phyloP scores from a whole-genome alignment of 2,113 vertebrate species.

The Cynoglossus semilaevis region DNA sequence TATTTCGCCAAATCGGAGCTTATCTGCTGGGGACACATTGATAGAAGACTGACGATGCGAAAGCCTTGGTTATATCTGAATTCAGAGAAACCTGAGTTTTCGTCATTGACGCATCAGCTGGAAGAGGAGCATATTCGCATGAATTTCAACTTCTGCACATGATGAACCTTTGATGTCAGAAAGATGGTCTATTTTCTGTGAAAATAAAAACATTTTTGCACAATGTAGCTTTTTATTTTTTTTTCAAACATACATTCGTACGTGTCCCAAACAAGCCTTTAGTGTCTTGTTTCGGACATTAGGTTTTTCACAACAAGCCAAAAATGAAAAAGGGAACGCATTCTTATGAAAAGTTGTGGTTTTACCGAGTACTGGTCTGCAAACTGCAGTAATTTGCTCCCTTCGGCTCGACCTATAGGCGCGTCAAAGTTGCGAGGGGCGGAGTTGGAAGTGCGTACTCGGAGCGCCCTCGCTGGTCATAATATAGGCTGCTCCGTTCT shows the following conservation, averaged over 20 bases:
- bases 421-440: conserved; percentile 36
- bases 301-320: neutral
- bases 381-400: neutral
- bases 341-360: neutral
- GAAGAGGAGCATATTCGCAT: neutral
- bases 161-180: conserved; percentile 8
- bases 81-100: neutral
- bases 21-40: conserved; percentile 1
- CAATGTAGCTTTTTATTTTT: neutral
- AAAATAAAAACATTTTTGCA: too few species aligned
- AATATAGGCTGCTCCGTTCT: conserved; percentile 47
- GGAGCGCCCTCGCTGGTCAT: conserved; percentile 40
- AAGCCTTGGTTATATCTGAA: neutral
- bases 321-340: neutral
- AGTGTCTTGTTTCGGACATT: neutral
- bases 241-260: neutral
- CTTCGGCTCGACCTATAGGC: neutral
- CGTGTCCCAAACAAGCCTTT: too few species aligned
- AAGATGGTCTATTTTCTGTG: neutral
- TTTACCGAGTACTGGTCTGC: neutral
- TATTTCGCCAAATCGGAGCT: neutral
- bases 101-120: neutral
- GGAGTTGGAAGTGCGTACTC: conserved; percentile 34
- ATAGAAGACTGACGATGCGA: neutral
- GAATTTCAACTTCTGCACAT: neutral